Conservation (phyloP, 37 sponge, comb jelly and placozoan species). For the Spongia lamella region DNA sequence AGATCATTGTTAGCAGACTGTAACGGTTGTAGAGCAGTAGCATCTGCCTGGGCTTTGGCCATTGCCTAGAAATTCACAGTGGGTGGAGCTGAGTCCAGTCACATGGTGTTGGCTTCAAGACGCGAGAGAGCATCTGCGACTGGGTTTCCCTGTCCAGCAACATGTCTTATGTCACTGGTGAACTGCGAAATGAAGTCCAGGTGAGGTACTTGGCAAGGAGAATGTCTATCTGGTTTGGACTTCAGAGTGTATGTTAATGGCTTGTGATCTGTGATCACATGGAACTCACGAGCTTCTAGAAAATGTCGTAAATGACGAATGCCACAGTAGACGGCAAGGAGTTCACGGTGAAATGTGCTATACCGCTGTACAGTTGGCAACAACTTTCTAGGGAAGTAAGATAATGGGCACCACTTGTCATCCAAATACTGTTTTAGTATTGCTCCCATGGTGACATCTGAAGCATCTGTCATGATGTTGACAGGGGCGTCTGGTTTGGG, state of each 20-base stretch:
- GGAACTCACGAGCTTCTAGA: slow-evolving; percentile 28
- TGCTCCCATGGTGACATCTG: no score
- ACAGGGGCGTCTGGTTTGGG: no score
- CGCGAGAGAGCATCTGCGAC: slow-evolving; percentile 46
- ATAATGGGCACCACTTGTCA: slow-evolving; percentile 30
- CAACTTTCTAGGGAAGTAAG: slow-evolving; percentile 27
- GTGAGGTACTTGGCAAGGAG: slow-evolving; percentile 23
- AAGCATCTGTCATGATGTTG: no score
- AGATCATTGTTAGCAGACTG: not conserved
- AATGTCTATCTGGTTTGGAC: slow-evolving; percentile 13
- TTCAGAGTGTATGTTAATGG: slow-evolving; percentile 23
- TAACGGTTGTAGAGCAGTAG: not conserved
- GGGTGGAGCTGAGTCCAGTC: not conserved
- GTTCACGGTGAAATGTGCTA: slow-evolving; percentile 54
- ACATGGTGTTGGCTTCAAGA: not conserved
- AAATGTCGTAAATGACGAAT: slow-evolving; percentile 43
- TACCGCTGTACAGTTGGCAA: slow-evolving; percentile 18
- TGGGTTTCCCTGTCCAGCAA: slow-evolving; percentile 9
- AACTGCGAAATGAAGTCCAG: slow-evolving; percentile 43
- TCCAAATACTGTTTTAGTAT: no score
- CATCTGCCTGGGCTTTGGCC: slow-evolving; percentile 28
- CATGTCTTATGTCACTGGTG: slow-evolving; percentile 28
- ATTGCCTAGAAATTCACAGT: slow-evolving; percentile 36
- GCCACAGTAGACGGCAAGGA: slow-evolving; percentile 23
- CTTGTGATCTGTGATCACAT: slow-evolving; percentile 44